Evolutionary conservation across 1,140 invertebrate genomes (phyloP).

Genomic region (Drosophila pectinifera): DNA sequence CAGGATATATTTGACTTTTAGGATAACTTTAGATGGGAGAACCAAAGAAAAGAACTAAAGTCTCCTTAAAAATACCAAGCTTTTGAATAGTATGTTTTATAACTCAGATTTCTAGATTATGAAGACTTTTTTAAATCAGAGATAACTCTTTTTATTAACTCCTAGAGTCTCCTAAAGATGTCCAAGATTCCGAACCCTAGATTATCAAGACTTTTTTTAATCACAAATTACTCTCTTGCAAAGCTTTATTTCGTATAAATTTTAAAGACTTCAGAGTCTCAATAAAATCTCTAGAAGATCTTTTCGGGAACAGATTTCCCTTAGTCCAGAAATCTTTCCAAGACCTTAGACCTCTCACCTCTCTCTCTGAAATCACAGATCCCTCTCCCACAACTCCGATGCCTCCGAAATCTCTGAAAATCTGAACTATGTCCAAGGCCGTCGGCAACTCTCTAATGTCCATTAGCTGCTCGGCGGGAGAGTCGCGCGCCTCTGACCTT

Average conservation of each 20-base stretch:
- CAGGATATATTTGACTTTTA: too few relatives aligned
- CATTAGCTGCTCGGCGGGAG: constrained; percentile 52
- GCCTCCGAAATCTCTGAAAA: background rate
- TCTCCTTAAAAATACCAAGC: background rate
- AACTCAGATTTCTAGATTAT: background rate
- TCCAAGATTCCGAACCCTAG: too few relatives aligned
- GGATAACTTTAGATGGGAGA: background rate
- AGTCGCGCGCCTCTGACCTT: constrained; percentile 51
- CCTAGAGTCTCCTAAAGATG: too few relatives aligned
- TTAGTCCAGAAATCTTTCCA: background rate
- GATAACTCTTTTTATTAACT: too few relatives aligned
- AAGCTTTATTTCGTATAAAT: background rate
- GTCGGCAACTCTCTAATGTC: constrained; percentile 45
- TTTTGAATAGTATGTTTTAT: background rate
- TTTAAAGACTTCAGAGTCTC: background rate
- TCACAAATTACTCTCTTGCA: background rate
- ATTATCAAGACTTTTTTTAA: too few relatives aligned
- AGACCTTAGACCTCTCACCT: background rate
- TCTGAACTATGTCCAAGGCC: constrained; percentile 20
- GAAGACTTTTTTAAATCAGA: background rate
- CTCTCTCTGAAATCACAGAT: background rate
- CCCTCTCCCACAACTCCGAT: background rate
- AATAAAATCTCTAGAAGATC: background rate
- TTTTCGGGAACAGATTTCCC: background rate
- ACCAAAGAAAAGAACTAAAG: too few relatives aligned